Evolutionary conservation across 2,797 vertebrate species (phyloP).

Genomic region (Betta splendens): DNA sequence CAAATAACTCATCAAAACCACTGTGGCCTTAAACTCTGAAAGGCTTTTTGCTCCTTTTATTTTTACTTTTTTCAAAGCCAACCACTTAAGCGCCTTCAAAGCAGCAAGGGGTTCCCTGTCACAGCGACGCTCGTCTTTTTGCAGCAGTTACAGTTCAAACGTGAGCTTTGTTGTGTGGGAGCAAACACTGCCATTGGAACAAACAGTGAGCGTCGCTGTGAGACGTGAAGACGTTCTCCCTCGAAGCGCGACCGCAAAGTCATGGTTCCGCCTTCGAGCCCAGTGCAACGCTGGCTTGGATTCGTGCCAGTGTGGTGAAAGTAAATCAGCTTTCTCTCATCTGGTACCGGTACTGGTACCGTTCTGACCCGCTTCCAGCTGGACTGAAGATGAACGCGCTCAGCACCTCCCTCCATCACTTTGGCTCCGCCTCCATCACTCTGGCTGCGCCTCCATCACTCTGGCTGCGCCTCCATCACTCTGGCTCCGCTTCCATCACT

Average conservation of each 20-base stretch:
- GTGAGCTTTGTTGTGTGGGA: background rate
- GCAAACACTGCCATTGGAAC: background rate
- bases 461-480: slow-evolving; percentile 56
- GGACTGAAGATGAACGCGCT: slow-evolving; percentile 34
- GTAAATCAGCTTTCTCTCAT: too few species aligned
- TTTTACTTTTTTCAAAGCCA: background rate
- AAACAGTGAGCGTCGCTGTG: too few species aligned
- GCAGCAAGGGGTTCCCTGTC: too few species aligned
- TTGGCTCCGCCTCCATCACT: slow-evolving; percentile 12
- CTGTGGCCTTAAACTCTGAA: slow-evolving; percentile 5
- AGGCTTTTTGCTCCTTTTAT: background rate
- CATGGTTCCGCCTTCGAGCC: too few species aligned
- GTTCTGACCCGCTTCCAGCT: too few species aligned
- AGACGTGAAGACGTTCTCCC: too few species aligned
- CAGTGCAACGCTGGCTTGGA: too few species aligned
- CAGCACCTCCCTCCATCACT: slow-evolving; percentile 18
- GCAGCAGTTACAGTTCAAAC: background rate
- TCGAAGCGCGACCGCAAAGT: too few species aligned
- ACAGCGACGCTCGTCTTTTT: background rate
- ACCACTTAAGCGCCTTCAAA: background rate
- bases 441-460: slow-evolving; percentile 37
- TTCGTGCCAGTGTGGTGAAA: too few species aligned
- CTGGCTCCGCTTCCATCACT: too few species aligned
- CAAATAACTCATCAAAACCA: slow-evolving; percentile 11
- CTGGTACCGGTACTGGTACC: too few species aligned